Percentiles rank a stretch among this genome's conserved stretches.
Evolutionary conservation across 2,888 invertebrate genomes (phyloP).

Genomic region (Pteria penguin): DNA sequence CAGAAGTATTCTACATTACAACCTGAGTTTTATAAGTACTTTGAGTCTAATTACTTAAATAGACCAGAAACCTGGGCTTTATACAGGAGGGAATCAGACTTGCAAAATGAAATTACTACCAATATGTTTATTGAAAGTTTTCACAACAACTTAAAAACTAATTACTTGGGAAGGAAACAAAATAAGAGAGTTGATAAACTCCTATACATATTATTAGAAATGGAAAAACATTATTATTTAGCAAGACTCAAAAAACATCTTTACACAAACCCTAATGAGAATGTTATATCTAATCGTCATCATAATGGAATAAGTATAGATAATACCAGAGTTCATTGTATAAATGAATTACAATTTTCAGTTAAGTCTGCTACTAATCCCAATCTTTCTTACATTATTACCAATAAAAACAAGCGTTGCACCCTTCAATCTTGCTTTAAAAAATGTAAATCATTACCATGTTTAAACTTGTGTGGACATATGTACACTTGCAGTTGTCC

Average conservation of each 20-base stretch:
- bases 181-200: not conserved
- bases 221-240: not conserved
- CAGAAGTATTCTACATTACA: not conserved
- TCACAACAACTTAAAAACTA: not conserved
- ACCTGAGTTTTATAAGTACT: not conserved
- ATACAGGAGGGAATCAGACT: not conserved
- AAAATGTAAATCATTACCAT: not conserved
- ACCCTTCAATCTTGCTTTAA: not conserved
- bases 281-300: not conserved
- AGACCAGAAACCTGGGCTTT: not conserved
- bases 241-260: too few species aligned
- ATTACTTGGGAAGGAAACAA: not conserved
- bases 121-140: not conserved
- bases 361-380: not conserved
- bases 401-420: not conserved
- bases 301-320: not conserved
- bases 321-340: not conserved
- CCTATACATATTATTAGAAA: not conserved
- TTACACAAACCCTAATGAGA: too few species aligned
- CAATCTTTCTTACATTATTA: not conserved
- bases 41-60: not conserved
- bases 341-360: not conserved
- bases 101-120: not conserved
- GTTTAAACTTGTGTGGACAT: not conserved
- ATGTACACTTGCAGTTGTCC: constrained; percentile 3